Base-by-base conservation (phyloP, 2,888 invertebrate species). In the Hipparchia sbordonii region DNA sequence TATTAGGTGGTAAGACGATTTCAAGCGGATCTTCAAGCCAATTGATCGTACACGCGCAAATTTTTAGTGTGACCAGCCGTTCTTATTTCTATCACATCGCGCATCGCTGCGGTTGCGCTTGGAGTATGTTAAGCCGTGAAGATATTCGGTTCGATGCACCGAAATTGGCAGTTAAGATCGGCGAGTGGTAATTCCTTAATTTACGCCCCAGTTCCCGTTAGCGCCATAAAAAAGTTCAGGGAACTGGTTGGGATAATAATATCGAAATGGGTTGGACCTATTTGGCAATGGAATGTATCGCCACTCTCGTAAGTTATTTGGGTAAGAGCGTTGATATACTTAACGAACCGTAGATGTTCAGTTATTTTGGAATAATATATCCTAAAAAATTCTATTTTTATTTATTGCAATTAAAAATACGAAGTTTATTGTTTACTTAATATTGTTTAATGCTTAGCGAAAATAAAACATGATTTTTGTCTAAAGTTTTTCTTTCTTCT, bases 241-340 rank as follows among this genome's bases (percentile, higher is more conserved):
- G 54, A 68, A 71, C 72, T 69, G 61, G 70, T 70, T 62, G 62
- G 71, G 67, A 72, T 71, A 73, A 73, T 76, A 77, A 75, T 74
- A 77, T 74, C 70, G 60, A 70, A 77, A 76, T 71, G 60, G 71
- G 67, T 59, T 72, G 72, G 87, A 88, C 87, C 87, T 89, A 89
- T 86, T 90, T 89, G 89, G 88, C 88, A 87, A 77, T 81, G 83
- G 82, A 81, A 83, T 86, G 85, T 87, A 85, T 87, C 82, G 83
- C 83, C 81, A 84, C 80, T 76, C 81, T 85, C 83, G 84, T 89
- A 87, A 88, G 86, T 89, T 87, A 88, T 89, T 84, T 85, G 79
- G 82, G 83, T 82, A 86, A 82, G 86, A 87, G 85, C 65, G 65
- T 52, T 52, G 65, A 65, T 65, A 12, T 65, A 23, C 23, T 23